phyloP scores from a whole-genome alignment of 1,140 invertebrate genomes.

The Trichonephila clavipes region DNA sequence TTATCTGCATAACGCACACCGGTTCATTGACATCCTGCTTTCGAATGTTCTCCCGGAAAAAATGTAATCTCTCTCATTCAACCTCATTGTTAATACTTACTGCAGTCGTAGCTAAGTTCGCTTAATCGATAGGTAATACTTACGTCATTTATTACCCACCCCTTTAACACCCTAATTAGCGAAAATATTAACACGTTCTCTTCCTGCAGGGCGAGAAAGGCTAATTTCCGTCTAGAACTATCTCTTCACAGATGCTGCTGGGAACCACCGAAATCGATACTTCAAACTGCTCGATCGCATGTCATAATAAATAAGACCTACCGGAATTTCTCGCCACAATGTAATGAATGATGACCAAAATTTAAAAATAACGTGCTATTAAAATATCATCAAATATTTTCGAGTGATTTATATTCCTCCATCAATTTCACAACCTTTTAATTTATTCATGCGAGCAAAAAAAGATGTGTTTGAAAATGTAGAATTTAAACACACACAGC shows the following conservation, averaged over 20 bases:
- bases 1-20: neutral
- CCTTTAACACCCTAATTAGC: conserved; percentile 13
- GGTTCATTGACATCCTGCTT: conserved; percentile 24
- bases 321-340: neutral
- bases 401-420: too few species aligned
- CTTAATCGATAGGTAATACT: conserved; percentile 24
- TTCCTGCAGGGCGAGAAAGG: neutral
- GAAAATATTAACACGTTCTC: conserved; percentile 28
- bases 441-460: too few species aligned
- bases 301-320: neutral
- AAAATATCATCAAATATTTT: too few species aligned
- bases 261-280: neutral
- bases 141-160: conserved; percentile 31
- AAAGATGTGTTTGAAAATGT: too few species aligned
- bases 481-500: too few species aligned
- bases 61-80: neutral
- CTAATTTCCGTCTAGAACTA: conserved; percentile 21
- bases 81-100: neutral
- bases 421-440: too few species aligned
- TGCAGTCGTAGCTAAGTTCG: neutral
- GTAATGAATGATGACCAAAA: too few species aligned
- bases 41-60: neutral
- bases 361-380: too few species aligned
- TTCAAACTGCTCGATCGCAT: neutral
- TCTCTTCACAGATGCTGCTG: neutral